Base-by-base conservation (phyloP, 2,888 invertebrate genomes). In the Mesorhabditis sp. region DNA sequence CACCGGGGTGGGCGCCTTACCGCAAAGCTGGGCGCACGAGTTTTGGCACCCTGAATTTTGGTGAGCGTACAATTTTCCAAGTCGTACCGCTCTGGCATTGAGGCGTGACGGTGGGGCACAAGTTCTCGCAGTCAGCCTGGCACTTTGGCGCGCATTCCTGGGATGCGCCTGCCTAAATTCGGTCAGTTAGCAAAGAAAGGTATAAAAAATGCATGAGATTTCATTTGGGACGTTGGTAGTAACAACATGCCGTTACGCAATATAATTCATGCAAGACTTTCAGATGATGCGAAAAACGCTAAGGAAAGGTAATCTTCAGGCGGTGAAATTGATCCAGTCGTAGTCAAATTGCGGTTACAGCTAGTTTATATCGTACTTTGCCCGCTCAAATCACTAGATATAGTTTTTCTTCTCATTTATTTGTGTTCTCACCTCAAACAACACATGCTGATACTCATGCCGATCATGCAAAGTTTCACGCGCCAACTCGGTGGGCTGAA, bases 81-180 rank as follows among this genome's bases (percentile, higher is more conserved):
- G 43, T 43, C 45, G 28, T n/a, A 71, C 76, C 76, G 67, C 74
- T 70, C 43, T 70, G 66, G 42, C 77, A 77, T 62, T 76, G 75
- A 10, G 73, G 69, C 6, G 77, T 71, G 43, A 74, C 68, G 28
- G 45, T 67, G 45, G 76, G 76, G 69, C 77, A 77, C 65, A 77
- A 67, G 66, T 69, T 71, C 62, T 73, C 71, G 65, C 77, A 77
- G 63, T 77, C 77, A 44, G 67, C 67, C 69, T 75, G 74, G 67
- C 77, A 77, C 64, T 77, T 77, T 58, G 77, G 77, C 43, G 74
- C 73, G 69, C 77, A 77, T 10, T 71, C 62, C 66, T 71, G 69
- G 58, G 45, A n/a, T 50, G 58, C 7, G 7, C 10, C 10, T 0
- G 58, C 58, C 7, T 10, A 13, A 10, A 13, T 0, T 2, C 7